A percentile compares a stretch with the other conserved stretches of the same genome.
phyloP scores from a whole-genome alignment of 2,797 vertebrate genomes.

The Anomalospiza imberbis region DNA sequence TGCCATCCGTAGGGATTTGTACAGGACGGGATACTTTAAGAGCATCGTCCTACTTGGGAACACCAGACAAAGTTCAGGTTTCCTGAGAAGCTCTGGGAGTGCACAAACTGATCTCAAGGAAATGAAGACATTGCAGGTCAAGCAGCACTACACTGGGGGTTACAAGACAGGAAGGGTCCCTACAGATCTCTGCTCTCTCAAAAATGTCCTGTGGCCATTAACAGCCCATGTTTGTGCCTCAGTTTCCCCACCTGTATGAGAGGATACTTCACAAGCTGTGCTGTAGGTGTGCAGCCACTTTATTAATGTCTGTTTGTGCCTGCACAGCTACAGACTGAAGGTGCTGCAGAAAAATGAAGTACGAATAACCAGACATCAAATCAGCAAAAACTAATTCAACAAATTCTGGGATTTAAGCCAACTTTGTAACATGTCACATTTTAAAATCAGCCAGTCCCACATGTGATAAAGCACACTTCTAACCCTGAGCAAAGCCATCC shows the following conservation, averaged over 20 bases:
- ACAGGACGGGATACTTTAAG: background rate
- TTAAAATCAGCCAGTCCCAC: background rate
- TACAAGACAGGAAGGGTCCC: background rate
- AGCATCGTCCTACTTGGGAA: background rate
- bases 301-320: background rate
- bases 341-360: background rate
- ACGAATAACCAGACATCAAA: background rate
- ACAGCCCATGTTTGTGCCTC: background rate
- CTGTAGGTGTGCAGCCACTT: background rate
- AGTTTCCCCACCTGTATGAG: background rate
- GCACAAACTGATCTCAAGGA: background rate
- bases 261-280: background rate
- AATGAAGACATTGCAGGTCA: fast-evolving
- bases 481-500: background rate
- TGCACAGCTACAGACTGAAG: background rate
- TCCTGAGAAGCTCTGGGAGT: background rate
- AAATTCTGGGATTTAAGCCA: slow-evolving; percentile 5
- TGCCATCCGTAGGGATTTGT: slow-evolving; percentile 9
- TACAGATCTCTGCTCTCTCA: background rate
- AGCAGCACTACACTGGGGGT: fast-evolving
- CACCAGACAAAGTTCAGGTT: background rate
- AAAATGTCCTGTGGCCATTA: background rate
- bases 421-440: background rate
- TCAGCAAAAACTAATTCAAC: background rate
- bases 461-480: background rate